phyloP scores from a whole-genome alignment of 2,797 vertebrate genomes.

The Nyctibius grandis region DNA sequence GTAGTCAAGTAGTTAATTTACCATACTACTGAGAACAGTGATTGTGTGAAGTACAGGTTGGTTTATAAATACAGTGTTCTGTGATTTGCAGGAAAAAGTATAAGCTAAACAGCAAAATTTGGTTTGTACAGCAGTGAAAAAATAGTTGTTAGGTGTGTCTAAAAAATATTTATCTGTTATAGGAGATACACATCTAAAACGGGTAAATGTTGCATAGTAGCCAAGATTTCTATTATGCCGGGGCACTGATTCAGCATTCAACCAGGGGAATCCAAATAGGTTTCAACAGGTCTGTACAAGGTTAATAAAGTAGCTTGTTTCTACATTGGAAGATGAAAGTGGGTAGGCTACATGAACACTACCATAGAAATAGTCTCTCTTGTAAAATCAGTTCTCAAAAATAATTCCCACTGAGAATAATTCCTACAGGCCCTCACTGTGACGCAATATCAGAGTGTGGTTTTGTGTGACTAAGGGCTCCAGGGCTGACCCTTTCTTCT shows the following conservation, averaged over 20 bases:
- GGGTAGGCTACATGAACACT: neutral
- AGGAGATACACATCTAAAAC: neutral
- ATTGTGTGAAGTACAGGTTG: neutral
- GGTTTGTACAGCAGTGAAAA: neutral
- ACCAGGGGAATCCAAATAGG: neutral
- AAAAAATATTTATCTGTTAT: slow-evolving; percentile 15
- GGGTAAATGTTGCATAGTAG: neutral
- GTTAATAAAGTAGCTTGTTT: neutral
- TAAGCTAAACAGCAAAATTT: neutral
- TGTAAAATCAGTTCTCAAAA: neutral
- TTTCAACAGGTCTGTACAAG: slow-evolving; percentile 32
- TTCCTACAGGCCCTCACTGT: neutral
- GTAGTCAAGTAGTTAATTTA: neutral
- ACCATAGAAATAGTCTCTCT: neutral
- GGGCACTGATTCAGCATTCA: neutral
- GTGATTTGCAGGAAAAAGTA: neutral
- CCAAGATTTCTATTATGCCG: slow-evolving; percentile 11
- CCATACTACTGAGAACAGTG: neutral
- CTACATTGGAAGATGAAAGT: neutral
- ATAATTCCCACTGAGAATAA: neutral
- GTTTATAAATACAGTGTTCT: neutral
- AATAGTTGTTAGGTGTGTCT: slow-evolving; percentile 19
- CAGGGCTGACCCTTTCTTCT: neutral
- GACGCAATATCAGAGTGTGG: neutral
- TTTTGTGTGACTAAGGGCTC: neutral